Evolutionary conservation across 2,888 invertebrate genomes (phyloP).

Genomic region (Eutolmus rufibarbis): DNA sequence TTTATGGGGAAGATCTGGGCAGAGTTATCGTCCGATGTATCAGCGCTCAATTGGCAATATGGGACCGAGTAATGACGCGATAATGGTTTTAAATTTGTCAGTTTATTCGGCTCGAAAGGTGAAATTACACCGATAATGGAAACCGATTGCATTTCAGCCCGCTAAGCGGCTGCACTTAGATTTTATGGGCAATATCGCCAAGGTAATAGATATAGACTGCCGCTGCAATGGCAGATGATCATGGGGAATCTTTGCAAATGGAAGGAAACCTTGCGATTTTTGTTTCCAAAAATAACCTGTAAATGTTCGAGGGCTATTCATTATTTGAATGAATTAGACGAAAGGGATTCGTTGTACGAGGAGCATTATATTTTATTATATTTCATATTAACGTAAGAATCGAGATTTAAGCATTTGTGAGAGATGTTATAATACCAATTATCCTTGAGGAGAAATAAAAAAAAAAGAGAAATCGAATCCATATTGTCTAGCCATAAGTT

Average conservation of each 20-base stretch:
- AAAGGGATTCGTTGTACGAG: not conserved
- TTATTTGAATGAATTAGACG: not conserved
- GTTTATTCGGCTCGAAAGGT: constrained; percentile 19
- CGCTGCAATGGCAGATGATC: not conserved
- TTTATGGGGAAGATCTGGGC: constrained; percentile 22
- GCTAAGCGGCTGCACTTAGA: not conserved
- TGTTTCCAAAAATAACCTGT: not conserved
- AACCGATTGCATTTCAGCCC: constrained; percentile 4
- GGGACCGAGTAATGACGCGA: constrained; percentile 30
- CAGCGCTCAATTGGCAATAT: constrained; percentile 33
- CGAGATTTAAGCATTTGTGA: too few relatives aligned
- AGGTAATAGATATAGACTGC: not conserved
- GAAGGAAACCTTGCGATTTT: not conserved
- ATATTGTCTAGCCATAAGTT: too few relatives aligned
- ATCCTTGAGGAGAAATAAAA: too few relatives aligned
- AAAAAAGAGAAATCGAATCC: too few relatives aligned
- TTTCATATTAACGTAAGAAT: too few relatives aligned
- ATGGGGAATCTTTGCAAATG: not conserved
- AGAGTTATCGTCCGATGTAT: constrained; percentile 28
- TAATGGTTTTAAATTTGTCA: constrained; percentile 37
- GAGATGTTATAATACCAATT: too few relatives aligned
- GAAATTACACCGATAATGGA: constrained; percentile 31
- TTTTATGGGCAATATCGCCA: not conserved
- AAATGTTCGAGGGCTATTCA: not conserved
- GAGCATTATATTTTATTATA: too few relatives aligned